Percentiles rank a stretch among this genome's conserved stretches.
Evolutionary conservation across 2,113 vertebrate genomes (phyloP).

Genomic region (Tupaia tana): DNA sequence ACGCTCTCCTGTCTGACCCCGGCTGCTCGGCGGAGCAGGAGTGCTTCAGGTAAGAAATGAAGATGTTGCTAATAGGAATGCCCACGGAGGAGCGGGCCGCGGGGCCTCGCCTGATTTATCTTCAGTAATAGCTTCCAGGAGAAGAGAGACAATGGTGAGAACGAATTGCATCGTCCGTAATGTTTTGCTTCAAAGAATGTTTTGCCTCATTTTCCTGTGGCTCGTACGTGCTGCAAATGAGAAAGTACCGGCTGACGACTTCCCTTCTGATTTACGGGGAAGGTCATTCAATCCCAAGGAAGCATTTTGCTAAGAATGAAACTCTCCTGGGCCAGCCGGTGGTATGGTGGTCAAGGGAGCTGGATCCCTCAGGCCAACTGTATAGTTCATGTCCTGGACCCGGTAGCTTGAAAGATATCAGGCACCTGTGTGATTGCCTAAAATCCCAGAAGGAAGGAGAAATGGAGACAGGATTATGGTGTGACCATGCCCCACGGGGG

Average conservation of each 20-base stretch:
- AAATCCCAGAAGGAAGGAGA: too few species aligned
- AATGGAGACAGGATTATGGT: too few species aligned
- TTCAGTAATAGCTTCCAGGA: slow-evolving; percentile 44
- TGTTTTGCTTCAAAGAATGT: slow-evolving; percentile 77
- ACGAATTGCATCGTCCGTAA: neutral
- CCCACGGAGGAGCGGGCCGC: neutral
- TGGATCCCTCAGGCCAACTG: too few species aligned
- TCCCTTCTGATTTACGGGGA: slow-evolving; percentile 84
- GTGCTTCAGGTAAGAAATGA: slow-evolving; percentile 49
- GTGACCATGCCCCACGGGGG: too few species aligned
- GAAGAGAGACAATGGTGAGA: neutral
- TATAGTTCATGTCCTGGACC: too few species aligned
- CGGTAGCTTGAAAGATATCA: too few species aligned
- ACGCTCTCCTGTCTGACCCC: neutral
- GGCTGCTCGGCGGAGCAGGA: neutral
- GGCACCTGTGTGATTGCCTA: too few species aligned
- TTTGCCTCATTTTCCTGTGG: slow-evolving; percentile 79
- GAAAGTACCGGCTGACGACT: slow-evolving; percentile 77
- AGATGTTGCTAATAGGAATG: slow-evolving; percentile 51
- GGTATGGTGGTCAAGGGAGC: too few species aligned
- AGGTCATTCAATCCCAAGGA: slow-evolving; percentile 85
- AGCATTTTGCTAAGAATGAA: slow-evolving; percentile 84
- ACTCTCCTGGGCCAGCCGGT: slow-evolving; percentile 9
- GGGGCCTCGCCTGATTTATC: slow-evolving; percentile 53
- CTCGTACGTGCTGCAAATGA: slow-evolving; percentile 70